Base-by-base conservation (phyloP, 2,888 invertebrate genomes). In the Atrina japonica region DNA sequence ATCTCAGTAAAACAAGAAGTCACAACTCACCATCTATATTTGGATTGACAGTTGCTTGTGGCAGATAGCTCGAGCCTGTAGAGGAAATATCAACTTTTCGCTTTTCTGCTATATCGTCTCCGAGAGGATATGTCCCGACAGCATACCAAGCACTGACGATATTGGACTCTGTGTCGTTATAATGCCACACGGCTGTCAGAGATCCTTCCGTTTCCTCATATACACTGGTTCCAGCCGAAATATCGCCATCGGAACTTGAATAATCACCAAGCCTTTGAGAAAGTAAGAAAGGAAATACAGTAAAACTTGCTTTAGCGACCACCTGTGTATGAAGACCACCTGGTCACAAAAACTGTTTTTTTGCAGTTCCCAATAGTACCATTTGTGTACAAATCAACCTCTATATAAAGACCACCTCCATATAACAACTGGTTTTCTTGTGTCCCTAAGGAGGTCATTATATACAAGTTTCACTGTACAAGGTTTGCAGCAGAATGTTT, bases 121-220 rank as follows among this genome's bases (percentile, higher is more conserved):
- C 65, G 16, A 18, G 43, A n/a, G 70, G 70, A 14, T 47, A 65
- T 3, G 70, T 70, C 3, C 70, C 66, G 14, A 70, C 58, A 29
- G 70, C 40, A 21, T 53, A 55, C 70, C 70, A 70, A 16, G 65
- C 66, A 23, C 55, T 60, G 3, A 52, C 60, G 11, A 70, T 52
- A 0, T 35, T 30, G 18, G 65, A 64, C 23, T 70, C 65, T 25
- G 65, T 55, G 40, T 70, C 70, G 59, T 70, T 70, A 35, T 66
- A 70, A 35, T 52, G 52, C 70, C 70, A 70, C 16, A 53, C 43
- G 0, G 60, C 65, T 23, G 65, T 47, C 43, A 70, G 43, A 18
- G 65, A 41, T 5, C 56, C 41, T 3, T 47, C 41, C 11, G 65
- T 60, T 21, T 29, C 40, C 41, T 64, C 64, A 40, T 70, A 70